Percentiles rank a stretch among this genome's conserved stretches.
phyloP scores from a whole-genome alignment of 2,797 vertebrate species.

The Rhincodon typus region DNA sequence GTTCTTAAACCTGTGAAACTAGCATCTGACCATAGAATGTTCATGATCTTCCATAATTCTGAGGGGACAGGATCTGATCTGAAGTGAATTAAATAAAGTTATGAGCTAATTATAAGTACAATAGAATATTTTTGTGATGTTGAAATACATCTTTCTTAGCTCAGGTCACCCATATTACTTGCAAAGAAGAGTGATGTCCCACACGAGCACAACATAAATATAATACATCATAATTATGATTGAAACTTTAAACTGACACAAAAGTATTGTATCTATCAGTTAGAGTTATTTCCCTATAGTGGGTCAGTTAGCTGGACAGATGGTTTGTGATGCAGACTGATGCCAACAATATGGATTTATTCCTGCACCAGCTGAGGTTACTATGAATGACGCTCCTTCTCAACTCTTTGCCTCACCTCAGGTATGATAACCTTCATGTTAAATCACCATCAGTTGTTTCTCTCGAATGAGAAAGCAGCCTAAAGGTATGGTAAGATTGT shows the following conservation, averaged over 20 bases:
- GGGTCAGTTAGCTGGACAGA: no score
- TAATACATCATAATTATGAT: background rate
- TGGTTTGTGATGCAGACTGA: no score
- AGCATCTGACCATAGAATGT: background rate
- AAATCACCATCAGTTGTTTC: no score
- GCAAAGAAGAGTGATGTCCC: background rate
- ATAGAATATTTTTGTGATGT: background rate
- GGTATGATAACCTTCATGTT: no score
- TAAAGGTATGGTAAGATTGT: no score
- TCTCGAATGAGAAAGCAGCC: no score
- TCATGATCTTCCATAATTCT: background rate
- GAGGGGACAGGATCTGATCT: background rate
- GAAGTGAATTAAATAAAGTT: background rate
- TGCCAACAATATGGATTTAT: no score
- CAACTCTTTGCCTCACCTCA: no score
- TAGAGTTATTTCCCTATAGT: background rate
- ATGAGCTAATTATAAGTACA: conserved; percentile 5
- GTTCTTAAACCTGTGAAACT: background rate
- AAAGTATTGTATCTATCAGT: background rate
- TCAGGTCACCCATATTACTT: background rate
- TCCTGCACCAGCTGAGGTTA: no score
- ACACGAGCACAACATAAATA: background rate
- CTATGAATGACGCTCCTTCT: no score
- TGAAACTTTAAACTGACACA: background rate
- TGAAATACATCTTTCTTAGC: background rate